Conservation (phyloP, 1,140 invertebrate genomes). For the Drosophila oshimai region DNA sequence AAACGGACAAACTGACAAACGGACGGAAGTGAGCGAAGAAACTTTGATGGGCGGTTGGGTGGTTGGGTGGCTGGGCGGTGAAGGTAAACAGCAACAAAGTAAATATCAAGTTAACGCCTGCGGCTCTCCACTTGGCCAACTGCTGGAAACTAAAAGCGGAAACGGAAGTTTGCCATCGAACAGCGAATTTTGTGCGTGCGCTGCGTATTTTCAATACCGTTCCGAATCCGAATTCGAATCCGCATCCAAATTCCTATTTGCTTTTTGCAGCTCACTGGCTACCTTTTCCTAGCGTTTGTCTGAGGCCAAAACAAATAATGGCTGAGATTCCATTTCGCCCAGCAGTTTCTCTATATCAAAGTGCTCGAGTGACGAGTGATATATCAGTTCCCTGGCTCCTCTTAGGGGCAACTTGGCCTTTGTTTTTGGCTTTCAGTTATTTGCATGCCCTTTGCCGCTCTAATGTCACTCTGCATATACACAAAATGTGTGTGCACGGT, state of each 20-base stretch:
- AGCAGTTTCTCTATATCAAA: slow-evolving; percentile 44
- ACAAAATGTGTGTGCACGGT: background rate
- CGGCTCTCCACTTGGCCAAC: slow-evolving; percentile 52
- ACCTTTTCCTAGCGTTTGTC: slow-evolving; percentile 32
- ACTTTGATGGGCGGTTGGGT: slow-evolving; percentile 47
- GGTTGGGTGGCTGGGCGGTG: slow-evolving; percentile 26
- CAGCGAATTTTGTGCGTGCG: slow-evolving; percentile 52
- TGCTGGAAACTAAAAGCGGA: slow-evolving; percentile 73
- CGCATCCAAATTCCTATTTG: slow-evolving; percentile 35
- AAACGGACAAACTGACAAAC: background rate
- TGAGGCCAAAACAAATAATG: slow-evolving; percentile 46
- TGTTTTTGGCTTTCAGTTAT: slow-evolving; percentile 47
- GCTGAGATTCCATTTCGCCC: slow-evolving; percentile 40
- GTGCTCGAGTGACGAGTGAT: slow-evolving; percentile 31
- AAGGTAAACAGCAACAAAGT: slow-evolving; percentile 78
- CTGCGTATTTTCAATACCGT: slow-evolving; percentile 45
- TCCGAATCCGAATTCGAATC: slow-evolving; percentile 24
- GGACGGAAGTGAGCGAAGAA: slow-evolving; percentile 59
- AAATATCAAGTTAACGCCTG: slow-evolving; percentile 80
- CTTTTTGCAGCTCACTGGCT: slow-evolving; percentile 40
- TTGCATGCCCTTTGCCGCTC: slow-evolving; percentile 33
- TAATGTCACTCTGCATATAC: slow-evolving; percentile 10
- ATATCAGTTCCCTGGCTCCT: slow-evolving; percentile 24
- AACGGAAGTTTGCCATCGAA: slow-evolving; percentile 71
- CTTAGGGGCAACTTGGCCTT: slow-evolving; percentile 13